Evolutionary conservation across 2,797 vertebrate genomes (phyloP), one percentile per base, ranked within the genome.

Genomic region (Gouania willdenowi): DNA sequence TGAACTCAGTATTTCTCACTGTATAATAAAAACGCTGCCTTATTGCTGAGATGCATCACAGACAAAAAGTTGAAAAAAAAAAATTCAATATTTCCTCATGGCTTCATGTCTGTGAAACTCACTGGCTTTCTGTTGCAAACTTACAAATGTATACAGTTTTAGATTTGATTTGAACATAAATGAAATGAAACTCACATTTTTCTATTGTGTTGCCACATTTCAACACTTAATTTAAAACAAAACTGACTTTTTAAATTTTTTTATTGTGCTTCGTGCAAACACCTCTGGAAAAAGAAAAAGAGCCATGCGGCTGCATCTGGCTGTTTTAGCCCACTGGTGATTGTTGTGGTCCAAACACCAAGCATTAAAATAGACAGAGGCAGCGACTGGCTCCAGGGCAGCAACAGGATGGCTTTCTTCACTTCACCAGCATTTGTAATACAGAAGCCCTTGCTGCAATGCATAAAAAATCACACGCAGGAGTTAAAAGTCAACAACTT

Each of bases 401-500:
- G 73, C 75, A 75, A 86, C 68, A 81, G 55, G 57, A 89, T 89
- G 87, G 88, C 88, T 89, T 88, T 84, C 85, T 80, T 68, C 61
- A 61, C 30, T 69, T n/a, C 54, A 78, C 55, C 63, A 65, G 63
- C 75, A 72, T 84, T n/a, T 75, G 63, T 67, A 53, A 55, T 68
- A 58, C 66, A 68, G 70, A 85, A 88, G 86, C 88, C 88, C 87
- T 89, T 90, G 80, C 82, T 84, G 65, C 84, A 63, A 71, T 89
- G 87, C 87, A 89, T 90, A 88, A 71, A 74, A n/a, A 66, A 68
- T 81, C 74, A 62, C 55, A 65, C 67, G 74, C 39, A 50, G 52
- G 60, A 56, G 56, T 49, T 57, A 51, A 23, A n/a, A 17, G 71
- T 69, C 40, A 69, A n/a, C 40, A 55, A 20, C 28, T 12, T 54